Evolutionary conservation across 2,888 invertebrate genomes (phyloP), one percentile per base, ranked within the genome.

Genomic region (Scelioninae gen. 1): DNA sequence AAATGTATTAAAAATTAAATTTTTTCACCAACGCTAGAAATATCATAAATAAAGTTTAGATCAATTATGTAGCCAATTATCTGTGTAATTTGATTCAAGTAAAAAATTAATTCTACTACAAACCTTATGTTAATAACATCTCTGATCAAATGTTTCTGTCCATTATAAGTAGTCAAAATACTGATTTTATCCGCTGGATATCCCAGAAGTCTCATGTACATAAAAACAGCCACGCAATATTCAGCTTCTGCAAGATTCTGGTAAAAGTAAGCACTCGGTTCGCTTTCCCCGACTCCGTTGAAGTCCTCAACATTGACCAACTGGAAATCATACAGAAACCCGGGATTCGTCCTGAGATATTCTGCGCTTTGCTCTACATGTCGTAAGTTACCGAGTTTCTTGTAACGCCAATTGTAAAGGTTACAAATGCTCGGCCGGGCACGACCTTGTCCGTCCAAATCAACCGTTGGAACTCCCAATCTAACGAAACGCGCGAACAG

Each of bases 211-310:
- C 99, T 94, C 99, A 99, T 99, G 92, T 97, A 99, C 98, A 99
- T 99, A 92, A 97, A 99, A 16, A 98, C 95, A 0, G 98, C 99
- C 0, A 99, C 99, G 85, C 98, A 96, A 92, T 98, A 99, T 91
- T 99, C 97, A 0, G 97, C 97, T 91, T 97, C 97, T 0, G 96
- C 97, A 53, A 97, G 93, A 93, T 97, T 97, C 95, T 99, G 99
- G 92, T 99, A 99, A 92, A 99, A 99, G 93, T 98, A 99, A 0
- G 99, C 98, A 92, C 97, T 98, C 0, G 99, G 99, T 91, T 99
- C 98, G 0, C 98, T 96, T 93, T 99, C 99, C 0, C 99, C 99
- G 8, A 97, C 95, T 6, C 98, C 98, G 92, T 99, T 98, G 93
- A 98, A 99, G 92, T 99, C 97, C 85, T 97, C 97, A 0, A 99